Percentiles rank a stretch among this genome's conserved stretches.
Evolutionary conservation across 2,888 invertebrate species (phyloP).

Genomic region (Gari tellinella): DNA sequence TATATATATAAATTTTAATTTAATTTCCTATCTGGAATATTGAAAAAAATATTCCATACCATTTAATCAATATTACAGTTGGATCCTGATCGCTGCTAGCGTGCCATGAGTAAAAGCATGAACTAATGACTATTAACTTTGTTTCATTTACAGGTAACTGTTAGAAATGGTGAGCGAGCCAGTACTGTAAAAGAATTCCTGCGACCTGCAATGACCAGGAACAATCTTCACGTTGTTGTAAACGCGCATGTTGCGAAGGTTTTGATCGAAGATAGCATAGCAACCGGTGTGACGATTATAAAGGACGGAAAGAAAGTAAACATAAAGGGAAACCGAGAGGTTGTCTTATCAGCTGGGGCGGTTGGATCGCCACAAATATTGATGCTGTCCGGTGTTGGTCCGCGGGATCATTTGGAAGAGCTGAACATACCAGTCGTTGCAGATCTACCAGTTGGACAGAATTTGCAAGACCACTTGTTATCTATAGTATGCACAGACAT

Average conservation of each 20-base stretch:
- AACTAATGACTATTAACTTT: too few species aligned
- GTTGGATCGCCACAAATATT: constrained; percentile 83
- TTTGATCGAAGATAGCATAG: constrained; percentile 58
- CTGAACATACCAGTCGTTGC: constrained; percentile 75
- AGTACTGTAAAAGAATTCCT: constrained; percentile 80
- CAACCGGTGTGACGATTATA: constrained; percentile 70
- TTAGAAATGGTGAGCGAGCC: constrained; percentile 71
- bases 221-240: constrained; percentile 72
- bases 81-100: too few species aligned
- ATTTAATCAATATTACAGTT: too few species aligned
- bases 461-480: constrained; percentile 77
- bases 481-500: constrained; percentile 7
- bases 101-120: too few species aligned
- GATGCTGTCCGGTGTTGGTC: constrained; percentile 83
- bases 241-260: constrained; percentile 69
- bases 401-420: constrained; percentile 77
- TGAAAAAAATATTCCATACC: too few species aligned
- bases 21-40: too few species aligned
- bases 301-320: constrained; percentile 54
- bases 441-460: constrained; percentile 81
- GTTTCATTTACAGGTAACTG: constrained; percentile 37
- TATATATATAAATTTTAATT: too few species aligned
- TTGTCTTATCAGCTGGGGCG: constrained; percentile 82
- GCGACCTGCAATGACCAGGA: constrained; percentile 68
- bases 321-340: constrained; percentile 70